Percentiles rank a stretch among this genome's conserved stretches.
These are phyloP conservation scores for Caenorhabditis panamensis DNA, from an alignment of 2,888 invertebrate species.

Conservation along the genomic window DNA sequence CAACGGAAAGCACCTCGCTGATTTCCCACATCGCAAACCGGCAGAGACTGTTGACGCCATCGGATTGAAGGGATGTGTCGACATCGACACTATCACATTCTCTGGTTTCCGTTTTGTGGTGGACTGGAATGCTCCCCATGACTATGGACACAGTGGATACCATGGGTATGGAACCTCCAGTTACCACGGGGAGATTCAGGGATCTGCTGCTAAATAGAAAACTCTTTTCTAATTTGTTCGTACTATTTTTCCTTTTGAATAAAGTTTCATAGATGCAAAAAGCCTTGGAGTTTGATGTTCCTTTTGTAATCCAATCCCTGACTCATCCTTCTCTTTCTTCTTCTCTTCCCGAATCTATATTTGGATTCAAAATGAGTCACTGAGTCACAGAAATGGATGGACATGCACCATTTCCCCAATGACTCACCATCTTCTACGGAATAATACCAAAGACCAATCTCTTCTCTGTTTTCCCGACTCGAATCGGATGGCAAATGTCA, in stretches of 20 bases:
- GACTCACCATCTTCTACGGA: slow-evolving; percentile 16
- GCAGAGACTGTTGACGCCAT: slow-evolving; percentile 69
- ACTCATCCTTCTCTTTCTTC: no score
- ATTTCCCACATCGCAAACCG: slow-evolving; percentile 70
- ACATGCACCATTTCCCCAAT: slow-evolving; percentile 30
- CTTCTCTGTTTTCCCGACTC: not conserved
- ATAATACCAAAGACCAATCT: slow-evolving; percentile 19
- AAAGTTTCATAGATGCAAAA: no score
- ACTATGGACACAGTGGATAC: slow-evolving; percentile 73
- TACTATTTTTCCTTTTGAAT: no score
- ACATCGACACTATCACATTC: slow-evolving; percentile 69
- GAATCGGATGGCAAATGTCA: not conserved
- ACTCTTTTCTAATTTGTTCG: slow-evolving; percentile 62
- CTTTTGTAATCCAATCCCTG: no score
- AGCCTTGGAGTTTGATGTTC: no score
- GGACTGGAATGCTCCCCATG: slow-evolving; percentile 58
- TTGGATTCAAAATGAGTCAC: no score
- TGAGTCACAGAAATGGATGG: no score
- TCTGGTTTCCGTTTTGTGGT: slow-evolving; percentile 67
- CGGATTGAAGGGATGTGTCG: slow-evolving; percentile 67
- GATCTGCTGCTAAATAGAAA: slow-evolving; percentile 57
- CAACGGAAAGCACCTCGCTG: slow-evolving; percentile 69
- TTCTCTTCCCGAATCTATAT: no score
- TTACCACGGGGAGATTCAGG: slow-evolving; percentile 66
- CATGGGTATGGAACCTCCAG: slow-evolving; percentile 66